Conservation (phyloP, 2,797 vertebrate species). For the Epinephelus malabaricus region DNA sequence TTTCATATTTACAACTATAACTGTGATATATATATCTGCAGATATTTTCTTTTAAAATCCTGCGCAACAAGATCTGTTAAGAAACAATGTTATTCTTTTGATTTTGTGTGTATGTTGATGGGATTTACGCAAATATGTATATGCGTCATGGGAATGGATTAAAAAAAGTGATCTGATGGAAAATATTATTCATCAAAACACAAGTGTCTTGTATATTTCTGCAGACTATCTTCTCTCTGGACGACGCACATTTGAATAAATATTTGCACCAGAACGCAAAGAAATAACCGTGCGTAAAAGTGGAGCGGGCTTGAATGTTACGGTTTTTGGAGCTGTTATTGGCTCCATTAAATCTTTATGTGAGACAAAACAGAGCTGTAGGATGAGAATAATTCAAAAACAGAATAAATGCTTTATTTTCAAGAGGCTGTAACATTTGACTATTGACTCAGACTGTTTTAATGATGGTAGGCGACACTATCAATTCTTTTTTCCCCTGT, state of each 20-base stretch:
- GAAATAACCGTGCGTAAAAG: slow-evolving; percentile 67
- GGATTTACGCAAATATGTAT: slow-evolving; percentile 18
- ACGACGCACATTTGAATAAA: slow-evolving; percentile 21
- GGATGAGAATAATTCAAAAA: slow-evolving; percentile 14
- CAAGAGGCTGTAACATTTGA: slow-evolving; percentile 14
- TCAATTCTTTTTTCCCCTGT: slow-evolving; percentile 14
- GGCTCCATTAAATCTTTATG: slow-evolving; percentile 43
- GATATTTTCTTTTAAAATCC: background rate
- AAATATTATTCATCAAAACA: slow-evolving; percentile 14
- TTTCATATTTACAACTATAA: background rate
- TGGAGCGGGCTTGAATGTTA: slow-evolving; percentile 10
- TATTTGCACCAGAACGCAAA: slow-evolving; percentile 39
- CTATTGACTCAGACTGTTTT: slow-evolving; percentile 18
- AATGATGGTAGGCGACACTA: slow-evolving; percentile 1
- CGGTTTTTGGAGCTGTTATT: slow-evolving; percentile 23
- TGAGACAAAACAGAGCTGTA: slow-evolving; percentile 40
- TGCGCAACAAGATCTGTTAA: background rate
- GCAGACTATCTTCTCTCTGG: background rate
- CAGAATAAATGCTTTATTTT: slow-evolving; percentile 15
- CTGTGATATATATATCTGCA: background rate
- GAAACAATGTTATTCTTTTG: background rate
- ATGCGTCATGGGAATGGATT: background rate
- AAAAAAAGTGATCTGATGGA: background rate
- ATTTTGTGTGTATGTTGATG: background rate
- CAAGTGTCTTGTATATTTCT: slow-evolving; percentile 12